Conservation (phyloP, 2,113 vertebrate genomes). For the Gavialis gangeticus region DNA sequence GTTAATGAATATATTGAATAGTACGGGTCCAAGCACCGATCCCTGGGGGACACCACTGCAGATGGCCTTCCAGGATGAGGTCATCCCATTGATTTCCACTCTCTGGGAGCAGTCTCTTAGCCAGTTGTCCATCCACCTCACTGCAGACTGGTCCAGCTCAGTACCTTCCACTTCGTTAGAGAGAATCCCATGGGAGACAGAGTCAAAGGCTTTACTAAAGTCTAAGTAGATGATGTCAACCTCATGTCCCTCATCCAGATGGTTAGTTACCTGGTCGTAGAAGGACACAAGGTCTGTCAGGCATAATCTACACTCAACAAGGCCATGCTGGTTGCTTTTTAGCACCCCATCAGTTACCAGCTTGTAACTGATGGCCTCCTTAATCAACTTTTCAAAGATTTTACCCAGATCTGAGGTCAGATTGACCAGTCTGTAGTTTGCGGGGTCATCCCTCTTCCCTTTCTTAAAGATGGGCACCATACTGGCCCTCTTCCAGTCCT, state of each 20-base stretch:
- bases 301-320: not conserved
- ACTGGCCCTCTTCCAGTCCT: not conserved
- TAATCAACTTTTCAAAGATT: no score
- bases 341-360: no score
- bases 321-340: not conserved
- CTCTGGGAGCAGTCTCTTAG: not conserved
- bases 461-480: not conserved
- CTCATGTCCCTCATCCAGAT: not conserved
- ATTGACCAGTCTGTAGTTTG: not conserved
- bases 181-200: not conserved
- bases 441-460: not conserved
- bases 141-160: not conserved
- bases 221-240: not conserved
- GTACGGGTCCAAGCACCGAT: not conserved
- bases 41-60: not conserved
- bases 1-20: not conserved
- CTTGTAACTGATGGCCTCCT: no score
- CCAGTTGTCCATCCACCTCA: not conserved
- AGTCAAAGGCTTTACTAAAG: not conserved
- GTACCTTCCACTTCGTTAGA: not conserved
- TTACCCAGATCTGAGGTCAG: not conserved
- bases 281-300: not conserved
- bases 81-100: not conserved
- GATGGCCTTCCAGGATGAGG: not conserved
- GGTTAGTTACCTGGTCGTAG: not conserved